Base-by-base conservation (phyloP, 1,140 invertebrate genomes). In the Zophobas morio region DNA sequence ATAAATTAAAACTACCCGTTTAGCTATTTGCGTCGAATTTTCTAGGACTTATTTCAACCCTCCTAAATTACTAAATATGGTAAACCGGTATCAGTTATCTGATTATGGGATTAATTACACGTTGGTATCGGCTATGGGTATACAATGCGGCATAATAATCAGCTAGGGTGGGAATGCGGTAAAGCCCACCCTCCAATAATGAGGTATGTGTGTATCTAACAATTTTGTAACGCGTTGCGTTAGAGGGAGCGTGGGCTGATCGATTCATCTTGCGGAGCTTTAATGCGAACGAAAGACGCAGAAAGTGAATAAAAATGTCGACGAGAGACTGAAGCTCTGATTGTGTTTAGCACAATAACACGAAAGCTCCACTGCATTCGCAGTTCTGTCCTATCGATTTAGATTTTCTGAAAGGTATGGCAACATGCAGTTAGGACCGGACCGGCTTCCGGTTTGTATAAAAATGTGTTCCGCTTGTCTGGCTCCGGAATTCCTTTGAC, bases 281-380 rank as follows among this genome's bases (percentile, higher is more conserved):
- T 20, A 51, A 51, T 51, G 49, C 49, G 49, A n/a, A 20, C 20
- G 20, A 51, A 51, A 51, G 49, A n/a, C 49, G 49, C 20, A 20
- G 49, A 51, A 51, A 51, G 49, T 51, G 49, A 2, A 20, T 51
- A 20, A 51, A 51, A 51, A 51, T 51, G 49, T 51, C 49, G 4
- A n/a, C 49, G 49, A 51, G 49, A 51, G 35, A 63, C 57, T 63
- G 39, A 63, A 63, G 6, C 39, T 63, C 20, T 63, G 57, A 63
- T 63, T 63, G 35, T 63, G 57, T 63, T 63, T 63, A 40, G 35
- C n/a, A 63, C 57, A 63, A 63, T 63, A 51, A 51, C n/a, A 36
- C 6, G 8, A 37, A 66, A 66, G 37, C 32, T 63, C 0, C 57
- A 42, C 3, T 63, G 57, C 36, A 63, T 63, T 63, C 37, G 33